Conservation (phyloP, 1,140 invertebrate genomes). For the Catajapyx aquilonaris region DNA sequence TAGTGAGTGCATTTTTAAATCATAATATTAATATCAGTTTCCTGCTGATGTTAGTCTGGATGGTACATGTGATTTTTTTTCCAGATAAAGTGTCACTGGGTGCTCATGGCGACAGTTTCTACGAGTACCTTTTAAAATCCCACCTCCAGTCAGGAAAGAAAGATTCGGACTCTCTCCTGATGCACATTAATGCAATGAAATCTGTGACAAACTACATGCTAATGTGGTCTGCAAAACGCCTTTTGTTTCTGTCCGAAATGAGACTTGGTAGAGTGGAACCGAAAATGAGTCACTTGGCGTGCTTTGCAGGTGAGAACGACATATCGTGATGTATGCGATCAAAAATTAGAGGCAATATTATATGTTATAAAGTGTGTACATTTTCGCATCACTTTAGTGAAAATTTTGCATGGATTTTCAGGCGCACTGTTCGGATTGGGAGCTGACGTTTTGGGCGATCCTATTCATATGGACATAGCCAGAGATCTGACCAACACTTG, state of each 20-base stretch:
- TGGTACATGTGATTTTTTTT: conserved; percentile 14
- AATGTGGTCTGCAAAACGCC: conserved; percentile 51
- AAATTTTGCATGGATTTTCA: no score
- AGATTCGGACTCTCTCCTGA: conserved; percentile 62
- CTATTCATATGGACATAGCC: conserved; percentile 68
- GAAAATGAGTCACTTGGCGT: conserved; percentile 98
- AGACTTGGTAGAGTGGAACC: conserved; percentile 82
- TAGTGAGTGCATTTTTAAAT: conserved; percentile 62
- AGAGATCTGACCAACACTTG: conserved; percentile 88
- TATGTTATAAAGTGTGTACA: no score
- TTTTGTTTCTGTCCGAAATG: conserved; percentile 82
- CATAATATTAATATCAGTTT: no score
- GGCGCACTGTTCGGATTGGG: conserved; percentile 88
- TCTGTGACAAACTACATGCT: conserved; percentile 58
- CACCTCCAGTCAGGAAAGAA: conserved; percentile 73
- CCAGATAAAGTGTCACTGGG: conserved; percentile 91
- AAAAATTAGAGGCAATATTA: no score
- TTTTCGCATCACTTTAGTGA: no score
- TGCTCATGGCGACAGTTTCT: conserved; percentile 93
- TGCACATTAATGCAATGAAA: conserved; percentile 86
- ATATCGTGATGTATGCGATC: no score
- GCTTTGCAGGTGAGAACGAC: conserved; percentile 85
- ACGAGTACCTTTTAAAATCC: conserved; percentile 93
- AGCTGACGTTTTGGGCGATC: conserved; percentile 47
- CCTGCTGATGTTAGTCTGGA: no score